Evolutionary conservation across 2,888 invertebrate genomes (phyloP), one percentile per base, ranked within the genome.

Genomic region (Xanthia togata): DNA sequence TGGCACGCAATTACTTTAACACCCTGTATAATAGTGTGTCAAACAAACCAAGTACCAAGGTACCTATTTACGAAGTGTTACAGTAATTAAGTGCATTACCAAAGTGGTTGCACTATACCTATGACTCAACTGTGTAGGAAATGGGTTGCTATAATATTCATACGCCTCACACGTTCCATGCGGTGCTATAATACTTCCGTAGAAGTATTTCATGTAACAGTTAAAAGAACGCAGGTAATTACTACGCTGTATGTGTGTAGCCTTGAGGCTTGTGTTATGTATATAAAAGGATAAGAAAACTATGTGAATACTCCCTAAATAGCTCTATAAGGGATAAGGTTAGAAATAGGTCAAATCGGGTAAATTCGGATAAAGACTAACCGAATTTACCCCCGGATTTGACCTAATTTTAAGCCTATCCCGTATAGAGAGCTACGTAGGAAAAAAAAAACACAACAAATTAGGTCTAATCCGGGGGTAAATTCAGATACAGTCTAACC

Each of bases 151-250:
- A 17, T 59, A 35, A 57, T 57, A 55, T 75, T 63, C 12, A 20
- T 57, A 79, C 31, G 50, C 79, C 4, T 35, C 55, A 12, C 79
- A 71, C 84, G 82, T 71, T 8, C 73, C 4, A 3, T 14, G 47
- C 65, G 38, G n/a, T 79, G 75, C 5, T 26, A 69, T 71, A 82
- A 82, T 69, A 74, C 75, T 83, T 82, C 82, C 82, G 71, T 82
- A 79, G 65, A 69, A 60, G 83, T 50, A 26, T 57, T 4, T 64
- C 73, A 63, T 63, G 83, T 78, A 73, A 73, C 53, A 44, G 38
- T 31, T 14, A 55, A n/a, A 44, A 31, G 62, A 47, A 44, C 12
- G 4, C 4, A 14, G 5, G 64, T 53, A 62, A 73, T 82, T 65
- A 69, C 23, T 41, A 70, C 31, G 60, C 69, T 1, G n/a, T 14